These are phyloP conservation scores for Sebastes trivittatus DNA, from an alignment of 2,797 vertebrate species.

Conservation along the genomic window DNA sequence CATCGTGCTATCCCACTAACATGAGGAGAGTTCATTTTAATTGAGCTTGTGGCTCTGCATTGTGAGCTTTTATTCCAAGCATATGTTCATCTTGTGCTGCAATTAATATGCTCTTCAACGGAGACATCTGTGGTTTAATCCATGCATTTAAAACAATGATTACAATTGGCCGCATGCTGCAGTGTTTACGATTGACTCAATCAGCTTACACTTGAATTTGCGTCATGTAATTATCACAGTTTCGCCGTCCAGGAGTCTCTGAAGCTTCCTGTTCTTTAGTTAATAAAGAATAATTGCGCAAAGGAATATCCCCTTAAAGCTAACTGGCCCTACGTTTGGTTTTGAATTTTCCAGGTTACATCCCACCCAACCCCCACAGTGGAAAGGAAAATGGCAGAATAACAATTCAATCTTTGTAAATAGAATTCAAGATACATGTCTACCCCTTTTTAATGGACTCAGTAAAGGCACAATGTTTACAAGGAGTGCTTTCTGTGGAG, in stretches of 20 bases:
- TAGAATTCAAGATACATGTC: constrained; percentile 4
- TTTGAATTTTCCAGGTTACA: not conserved
- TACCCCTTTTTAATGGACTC: not conserved
- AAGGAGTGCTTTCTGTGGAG: not conserved
- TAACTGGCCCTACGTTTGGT: not conserved
- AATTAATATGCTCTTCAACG: constrained; percentile 5
- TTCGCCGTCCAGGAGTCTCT: not conserved
- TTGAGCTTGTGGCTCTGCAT: constrained; percentile 26
- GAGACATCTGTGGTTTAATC: constrained; percentile 21
- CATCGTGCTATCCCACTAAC: not conserved
- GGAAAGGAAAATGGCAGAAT: constrained; percentile 26
- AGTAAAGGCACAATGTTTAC: constrained; percentile 30
- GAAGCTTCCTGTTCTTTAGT: not conserved
- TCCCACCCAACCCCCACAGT: not conserved
- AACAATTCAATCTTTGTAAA: constrained; percentile 9
- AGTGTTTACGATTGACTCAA: not conserved
- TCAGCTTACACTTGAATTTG: constrained; percentile 24
- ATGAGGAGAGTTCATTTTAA: not conserved
- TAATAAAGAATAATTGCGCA: constrained; percentile 3
- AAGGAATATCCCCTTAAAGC: not conserved
- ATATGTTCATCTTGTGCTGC: constrained; percentile 5
- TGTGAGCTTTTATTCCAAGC: constrained; percentile 3
- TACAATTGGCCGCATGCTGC: not conserved
- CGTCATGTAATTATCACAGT: constrained; percentile 21
- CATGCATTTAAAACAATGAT: constrained; percentile 37